These are phyloP conservation scores for Callorhinus ursinus DNA, from an alignment of 2,113 vertebrate species.

Conservation along the genomic window DNA sequence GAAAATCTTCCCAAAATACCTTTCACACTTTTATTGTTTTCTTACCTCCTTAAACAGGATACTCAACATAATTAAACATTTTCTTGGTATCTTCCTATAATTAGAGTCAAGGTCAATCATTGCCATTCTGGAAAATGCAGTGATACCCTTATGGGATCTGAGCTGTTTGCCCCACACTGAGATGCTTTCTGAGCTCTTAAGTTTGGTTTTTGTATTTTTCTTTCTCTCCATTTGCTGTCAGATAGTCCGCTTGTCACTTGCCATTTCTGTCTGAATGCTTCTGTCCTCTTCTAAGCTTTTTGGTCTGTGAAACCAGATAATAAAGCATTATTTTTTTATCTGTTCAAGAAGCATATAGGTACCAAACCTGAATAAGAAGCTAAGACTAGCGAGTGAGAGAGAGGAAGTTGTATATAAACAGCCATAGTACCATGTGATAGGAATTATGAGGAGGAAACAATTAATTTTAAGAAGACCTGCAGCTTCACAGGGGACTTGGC, in stretches of 20 bases:
- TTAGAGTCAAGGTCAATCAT: constrained; percentile 23
- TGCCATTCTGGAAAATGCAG: constrained; percentile 14
- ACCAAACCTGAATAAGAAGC: constrained; percentile 35
- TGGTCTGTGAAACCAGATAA: constrained; percentile 26
- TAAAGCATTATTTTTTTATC: constrained; percentile 40
- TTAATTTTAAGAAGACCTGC: constrained; percentile 27
- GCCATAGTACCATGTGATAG: not conserved
- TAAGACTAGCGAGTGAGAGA: not conserved
- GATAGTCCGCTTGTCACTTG: constrained; percentile 10
- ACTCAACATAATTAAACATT: constrained; percentile 17
- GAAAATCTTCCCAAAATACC: constrained; percentile 40
- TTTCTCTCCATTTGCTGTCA: not conserved
- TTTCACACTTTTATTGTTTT: constrained; percentile 28
- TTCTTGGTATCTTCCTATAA: constrained; percentile 11
- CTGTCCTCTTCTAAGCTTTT: constrained; percentile 47
- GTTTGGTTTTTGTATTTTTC: constrained; percentile 44
- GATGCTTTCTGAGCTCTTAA: constrained; percentile 30
- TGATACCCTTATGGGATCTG: not conserved
- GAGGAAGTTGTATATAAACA: not conserved
- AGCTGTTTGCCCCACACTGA: not conserved
- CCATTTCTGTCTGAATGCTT: constrained; percentile 41
- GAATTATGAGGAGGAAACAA: not conserved
- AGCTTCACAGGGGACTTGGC: not conserved
- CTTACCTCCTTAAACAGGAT: not conserved
- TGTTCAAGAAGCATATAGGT: constrained; percentile 22